Evolutionary conservation across 2,888 invertebrate genomes (phyloP), one percentile per base, ranked within the genome.

Genomic region (Xestoiulus laeticollis): DNA sequence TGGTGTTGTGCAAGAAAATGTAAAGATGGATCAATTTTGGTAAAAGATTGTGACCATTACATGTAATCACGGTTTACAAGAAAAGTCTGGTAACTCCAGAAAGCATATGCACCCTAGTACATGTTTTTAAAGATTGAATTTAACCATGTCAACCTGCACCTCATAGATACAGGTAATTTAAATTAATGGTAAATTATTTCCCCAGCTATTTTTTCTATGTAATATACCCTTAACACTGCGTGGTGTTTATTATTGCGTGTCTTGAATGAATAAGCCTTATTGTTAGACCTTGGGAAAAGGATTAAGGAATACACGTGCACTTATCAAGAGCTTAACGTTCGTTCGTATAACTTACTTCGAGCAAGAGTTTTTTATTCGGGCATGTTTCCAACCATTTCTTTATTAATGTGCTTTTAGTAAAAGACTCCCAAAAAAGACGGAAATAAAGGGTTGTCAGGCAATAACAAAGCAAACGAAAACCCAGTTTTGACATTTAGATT

Each of bases 271-370:
- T 59, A 59, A 59, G 68, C 68, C 26, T 10, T 68, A 26, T 26
- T 68, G n/a, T 68, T 68, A 22, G 12, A 22, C 26, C 26, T 68
- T 68, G 6, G 68, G 68, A 22, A 68, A 68, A 68, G 68, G 68
- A 68, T 68, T 68, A 68, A 26, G 26, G 68, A 68, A 68, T 68
- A 68, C n/a, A 68, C 26, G 68, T 26, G 68, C 68, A 22, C 68
- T 68, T 26, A 68, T 10, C 26, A 26, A 26, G 10, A 22, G 68
- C 5, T 68, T 68, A 68, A 68, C 68, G 10, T 26, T 68, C 26
- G 26, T 26, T 6, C 8, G 59, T 59, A 22, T 16, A 68, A 26
- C 68, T 68, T 26, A 68, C 22, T n/a, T 12, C 26, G 68, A 68
- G 68, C 26, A 68, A 26, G 26, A 26, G 19, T 26, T 68, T 26